Conservation (phyloP, 2,797 vertebrate species). For the Sibirionetta formosa region DNA sequence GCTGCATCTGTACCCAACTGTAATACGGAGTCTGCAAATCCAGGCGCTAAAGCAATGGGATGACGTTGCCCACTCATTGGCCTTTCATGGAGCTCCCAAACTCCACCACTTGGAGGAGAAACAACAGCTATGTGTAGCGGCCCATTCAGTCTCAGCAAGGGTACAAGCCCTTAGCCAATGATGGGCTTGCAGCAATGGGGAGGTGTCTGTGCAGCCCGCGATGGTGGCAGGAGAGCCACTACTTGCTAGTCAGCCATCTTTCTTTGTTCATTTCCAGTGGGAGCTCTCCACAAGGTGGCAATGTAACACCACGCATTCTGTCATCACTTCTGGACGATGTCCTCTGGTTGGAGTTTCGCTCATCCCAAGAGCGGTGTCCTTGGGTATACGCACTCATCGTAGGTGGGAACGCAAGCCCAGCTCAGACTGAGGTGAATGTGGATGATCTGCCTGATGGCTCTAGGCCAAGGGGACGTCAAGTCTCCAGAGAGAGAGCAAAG, state of each 20-base stretch:
- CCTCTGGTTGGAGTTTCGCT: neutral
- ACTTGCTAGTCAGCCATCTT: constrained; percentile 28
- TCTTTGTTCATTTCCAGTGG: constrained; percentile 27
- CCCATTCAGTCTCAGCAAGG: neutral
- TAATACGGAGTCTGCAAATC: neutral
- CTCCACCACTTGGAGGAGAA: neutral
- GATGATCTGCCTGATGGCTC: neutral
- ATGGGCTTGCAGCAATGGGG: neutral
- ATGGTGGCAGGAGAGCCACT: neutral
- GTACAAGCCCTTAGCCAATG: neutral
- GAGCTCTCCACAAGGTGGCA: constrained; percentile 79
- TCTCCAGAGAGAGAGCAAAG: neutral
- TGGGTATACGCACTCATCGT: neutral
- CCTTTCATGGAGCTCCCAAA: neutral
- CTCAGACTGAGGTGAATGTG: neutral
- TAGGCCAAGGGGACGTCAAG: neutral
- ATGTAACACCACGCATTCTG: constrained; percentile 66
- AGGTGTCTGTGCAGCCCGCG: fast-evolving
- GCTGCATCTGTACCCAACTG: neutral
- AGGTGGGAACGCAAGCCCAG: neutral
- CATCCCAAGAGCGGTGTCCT: neutral
- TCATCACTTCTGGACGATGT: neutral
- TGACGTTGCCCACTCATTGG: neutral
- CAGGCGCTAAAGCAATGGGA: neutral
- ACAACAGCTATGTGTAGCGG: neutral